phyloP scores from a whole-genome alignment of 2,888 invertebrate genomes.

The Acronicta aceris region DNA sequence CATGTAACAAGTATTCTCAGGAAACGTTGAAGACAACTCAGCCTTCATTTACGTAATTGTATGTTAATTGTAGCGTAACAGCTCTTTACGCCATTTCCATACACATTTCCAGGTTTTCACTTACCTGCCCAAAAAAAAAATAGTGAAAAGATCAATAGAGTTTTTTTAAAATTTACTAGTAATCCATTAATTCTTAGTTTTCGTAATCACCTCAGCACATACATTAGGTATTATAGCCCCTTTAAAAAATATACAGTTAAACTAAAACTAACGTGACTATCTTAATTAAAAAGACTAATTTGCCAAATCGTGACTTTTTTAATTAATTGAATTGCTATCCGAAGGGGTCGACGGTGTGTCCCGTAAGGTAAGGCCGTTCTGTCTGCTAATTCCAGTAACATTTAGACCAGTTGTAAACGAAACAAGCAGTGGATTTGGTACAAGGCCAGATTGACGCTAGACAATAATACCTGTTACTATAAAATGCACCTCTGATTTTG shows the following conservation, averaged over 20 bases:
- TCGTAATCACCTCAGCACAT: neutral
- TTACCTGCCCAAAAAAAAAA: neutral
- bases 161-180: too few relatives aligned
- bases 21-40: constrained; percentile 37
- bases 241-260: neutral
- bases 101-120: constrained; percentile 25
- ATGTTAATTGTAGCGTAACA: constrained; percentile 39
- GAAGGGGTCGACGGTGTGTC: constrained; percentile 48
- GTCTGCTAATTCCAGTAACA: constrained; percentile 66
- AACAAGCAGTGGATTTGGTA: constrained; percentile 62
- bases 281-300: constrained; percentile 17
- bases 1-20: constrained; percentile 41
- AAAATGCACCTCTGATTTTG: constrained; percentile 22
- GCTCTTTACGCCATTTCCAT: constrained; percentile 22
- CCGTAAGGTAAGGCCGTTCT: constrained; percentile 52
- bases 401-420: constrained; percentile 65
- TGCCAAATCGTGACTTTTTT: constrained; percentile 22
- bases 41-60: constrained; percentile 47
- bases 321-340: constrained; percentile 20
- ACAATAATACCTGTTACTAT: constrained; percentile 47
- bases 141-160: too few relatives aligned
- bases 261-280: constrained; percentile 22
- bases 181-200: neutral
- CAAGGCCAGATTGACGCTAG: constrained; percentile 65
- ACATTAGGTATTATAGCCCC: neutral